A percentile compares a stretch with the other conserved stretches of the same genome.
Conservation (phyloP, 2,888 invertebrate species). For the Chromoteleia sp. region DNA sequence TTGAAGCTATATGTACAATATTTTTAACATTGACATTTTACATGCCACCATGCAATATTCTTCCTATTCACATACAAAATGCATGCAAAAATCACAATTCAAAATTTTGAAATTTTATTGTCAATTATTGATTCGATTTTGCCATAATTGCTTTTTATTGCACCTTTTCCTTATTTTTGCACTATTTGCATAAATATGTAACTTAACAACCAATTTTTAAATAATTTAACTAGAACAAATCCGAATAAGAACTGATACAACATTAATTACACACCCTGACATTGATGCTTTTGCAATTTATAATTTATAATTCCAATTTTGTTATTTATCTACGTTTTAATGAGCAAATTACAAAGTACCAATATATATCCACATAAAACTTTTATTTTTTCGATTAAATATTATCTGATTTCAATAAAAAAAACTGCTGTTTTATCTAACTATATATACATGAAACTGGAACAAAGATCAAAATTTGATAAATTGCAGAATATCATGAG, state of each 20-base stretch:
- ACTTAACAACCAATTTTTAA: too few relatives aligned
- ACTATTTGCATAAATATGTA: background rate
- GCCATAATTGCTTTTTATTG: background rate
- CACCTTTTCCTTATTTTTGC: constrained; percentile 1
- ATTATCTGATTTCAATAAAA: background rate
- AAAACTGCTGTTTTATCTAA: background rate
- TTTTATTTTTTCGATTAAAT: background rate
- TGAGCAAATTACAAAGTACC: too few relatives aligned
- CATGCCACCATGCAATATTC: constrained; percentile 51
- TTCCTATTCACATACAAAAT: constrained; percentile 41
- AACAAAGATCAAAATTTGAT: constrained; percentile 22
- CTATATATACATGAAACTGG: constrained; percentile 42
- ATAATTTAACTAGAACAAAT: background rate
- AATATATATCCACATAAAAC: background rate
- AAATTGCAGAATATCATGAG: constrained; percentile 59
- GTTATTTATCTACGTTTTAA: too few relatives aligned
- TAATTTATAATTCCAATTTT: too few relatives aligned
- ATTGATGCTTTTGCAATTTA: too few relatives aligned
- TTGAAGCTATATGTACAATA: constrained; percentile 30
- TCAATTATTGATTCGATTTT: constrained; percentile 41
- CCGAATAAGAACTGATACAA: background rate
- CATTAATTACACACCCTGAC: background rate
- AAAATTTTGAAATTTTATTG: constrained; percentile 60
- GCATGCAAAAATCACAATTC: constrained; percentile 39
- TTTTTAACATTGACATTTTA: constrained; percentile 20